A percentile compares a stretch with the other conserved stretches of the same genome.
Conservation (phyloP, 2,797 vertebrate species). For the Acropternis orthonyx region DNA sequence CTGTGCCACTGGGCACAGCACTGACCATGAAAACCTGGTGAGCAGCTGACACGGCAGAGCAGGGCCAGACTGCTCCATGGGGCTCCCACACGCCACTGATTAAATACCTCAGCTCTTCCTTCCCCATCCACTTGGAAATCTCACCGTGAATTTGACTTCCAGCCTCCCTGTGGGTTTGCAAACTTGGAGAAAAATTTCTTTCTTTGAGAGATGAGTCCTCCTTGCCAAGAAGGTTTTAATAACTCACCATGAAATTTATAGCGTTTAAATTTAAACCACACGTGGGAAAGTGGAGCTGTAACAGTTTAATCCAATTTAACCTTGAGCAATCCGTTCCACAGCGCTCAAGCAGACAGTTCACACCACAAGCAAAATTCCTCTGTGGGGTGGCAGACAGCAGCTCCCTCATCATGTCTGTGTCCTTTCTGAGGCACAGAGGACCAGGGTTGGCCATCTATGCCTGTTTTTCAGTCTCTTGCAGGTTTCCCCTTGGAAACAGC, state of each 20-base stretch:
- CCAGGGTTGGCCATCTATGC: not conserved
- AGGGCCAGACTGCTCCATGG: not conserved
- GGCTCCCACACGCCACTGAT: accelerated
- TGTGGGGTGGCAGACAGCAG: not conserved
- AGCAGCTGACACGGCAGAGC: not conserved
- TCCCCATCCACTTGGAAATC: not conserved
- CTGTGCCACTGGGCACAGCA: not conserved
- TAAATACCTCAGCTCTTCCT: not conserved
- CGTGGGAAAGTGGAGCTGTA: constrained; percentile 59
- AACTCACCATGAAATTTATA: constrained; percentile 63
- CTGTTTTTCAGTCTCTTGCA: not conserved
- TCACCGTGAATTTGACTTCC: not conserved
- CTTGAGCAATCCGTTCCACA: not conserved
- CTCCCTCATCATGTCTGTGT: not conserved
- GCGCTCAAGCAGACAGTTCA: not conserved
- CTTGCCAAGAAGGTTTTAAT: constrained; percentile 66
- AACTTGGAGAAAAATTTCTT: not conserved
- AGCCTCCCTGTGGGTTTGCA: not conserved
- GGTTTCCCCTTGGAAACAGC: not conserved
- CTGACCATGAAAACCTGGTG: not conserved
- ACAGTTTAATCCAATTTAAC: constrained; percentile 58
- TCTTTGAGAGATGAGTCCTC: not conserved
- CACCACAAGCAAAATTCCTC: not conserved
- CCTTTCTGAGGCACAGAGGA: not conserved
- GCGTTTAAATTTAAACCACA: constrained; percentile 63